Evolutionary conservation across 2,888 invertebrate species (phyloP), one percentile per base, ranked within the genome.

Genomic region (Coremacera marginata): DNA sequence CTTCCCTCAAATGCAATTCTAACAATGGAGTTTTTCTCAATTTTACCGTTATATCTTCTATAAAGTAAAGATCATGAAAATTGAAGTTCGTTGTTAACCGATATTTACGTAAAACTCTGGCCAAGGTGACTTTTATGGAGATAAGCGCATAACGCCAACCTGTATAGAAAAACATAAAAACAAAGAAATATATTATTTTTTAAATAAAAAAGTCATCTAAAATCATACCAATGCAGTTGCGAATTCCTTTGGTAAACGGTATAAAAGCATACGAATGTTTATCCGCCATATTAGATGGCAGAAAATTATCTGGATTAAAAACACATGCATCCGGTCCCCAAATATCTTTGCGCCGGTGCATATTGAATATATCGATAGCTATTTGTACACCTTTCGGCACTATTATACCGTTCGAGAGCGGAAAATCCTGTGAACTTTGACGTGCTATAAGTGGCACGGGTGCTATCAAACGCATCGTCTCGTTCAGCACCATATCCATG

Each of bases 251-350:
- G n/a, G 87, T 86, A 44, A 89, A 89, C 2, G 89, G 89, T 77
- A 89, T 86, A 77, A 82, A 89, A 0, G 88, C 85, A 65, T 86
- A 89, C 0, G 89, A 84, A 81, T 89, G 89, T 16, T 86, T 86
- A 16, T 79, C 84, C n/a, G 81, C 83, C 65, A 86, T 80, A 77
- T 87, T 85, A 7, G 85, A 82, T 0, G 89, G 88, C 37, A 89
- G 77, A 75, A 89, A 89, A 65, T 89, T 83, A 8, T 89, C 87
- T 0, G 89, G 89, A 83, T 89, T 86, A 34, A 89, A 89, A 5
- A 78, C 81, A 34, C 85, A 83, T 5, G 89, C 88, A n/a, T 88
- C 83, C 0, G 81, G 77, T 1, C 89, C 89, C 89, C 89, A 89
- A 75, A 88, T 84, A 25, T 84, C 80, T 27, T 83, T 82, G 70